Base-by-base conservation (phyloP, 2,888 invertebrate species). In the Dryobota labecula region DNA sequence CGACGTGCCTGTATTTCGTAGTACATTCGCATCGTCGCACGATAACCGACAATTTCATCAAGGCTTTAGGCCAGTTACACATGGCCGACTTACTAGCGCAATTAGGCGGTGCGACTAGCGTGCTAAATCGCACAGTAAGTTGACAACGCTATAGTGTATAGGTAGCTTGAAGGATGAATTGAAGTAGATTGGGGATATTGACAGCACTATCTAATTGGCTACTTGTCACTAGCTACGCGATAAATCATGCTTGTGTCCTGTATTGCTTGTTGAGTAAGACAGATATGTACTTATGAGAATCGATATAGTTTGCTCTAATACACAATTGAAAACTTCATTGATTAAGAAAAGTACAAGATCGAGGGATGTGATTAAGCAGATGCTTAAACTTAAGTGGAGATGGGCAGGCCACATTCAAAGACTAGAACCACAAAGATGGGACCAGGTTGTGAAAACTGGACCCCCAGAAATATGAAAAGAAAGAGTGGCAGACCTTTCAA, bases 81-180 rank as follows among this genome's bases (percentile, higher is more conserved):
- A 76, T 70, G 70, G 24, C 45, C 70, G 62, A 70, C 62, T 76
- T 63, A 70, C 57, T 60, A 36, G 53, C 43, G n/a, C 76, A 76
- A 76, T 76, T 76, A 76, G 41, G 33, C 13, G 24, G 76, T 54
- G 76, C 76, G 47, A 49, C 76, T 54, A 60, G 58, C 71, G 60
- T 76, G 49, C 24, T 63, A 43, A 63, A 60, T 76, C 60, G 76
- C 43, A 64, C 63, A 70, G 45, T 43, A 49, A 36, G 47, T 71
- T 58, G 30, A 60, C 70, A 70, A 53, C 47, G 24, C 43, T 20
- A 18, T 36, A 38, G 11, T 51, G 49, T 74, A 45, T 18, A 66
- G 56, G 20, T 43, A 51, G 33, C 2, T 57, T 43, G 43, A 27
- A 57, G 27, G 66, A 51, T 20, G 49, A 13, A 15, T 45, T 20